Percentiles rank a stretch among this genome's conserved stretches.
These are phyloP conservation scores for Notolabrus celidotus DNA, from an alignment of 2,797 vertebrate genomes.

Conservation along the genomic window DNA sequence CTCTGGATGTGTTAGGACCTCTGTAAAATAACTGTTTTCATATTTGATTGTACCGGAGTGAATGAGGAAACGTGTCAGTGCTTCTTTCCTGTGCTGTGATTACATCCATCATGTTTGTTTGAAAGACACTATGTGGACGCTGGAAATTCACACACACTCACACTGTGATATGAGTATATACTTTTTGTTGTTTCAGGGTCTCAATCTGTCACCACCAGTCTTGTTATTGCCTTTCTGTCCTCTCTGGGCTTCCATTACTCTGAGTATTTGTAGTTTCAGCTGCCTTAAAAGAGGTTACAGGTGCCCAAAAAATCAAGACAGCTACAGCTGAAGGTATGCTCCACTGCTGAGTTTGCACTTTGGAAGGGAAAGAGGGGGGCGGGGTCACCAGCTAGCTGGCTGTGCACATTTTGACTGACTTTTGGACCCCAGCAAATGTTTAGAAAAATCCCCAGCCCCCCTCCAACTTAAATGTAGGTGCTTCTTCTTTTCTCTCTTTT, in stretches of 20 bases:
- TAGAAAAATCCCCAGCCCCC: constrained; percentile 52
- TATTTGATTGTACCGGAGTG: constrained; percentile 70
- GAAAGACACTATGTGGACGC: constrained; percentile 69
- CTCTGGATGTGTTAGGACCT: constrained; percentile 60
- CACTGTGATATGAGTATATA: constrained; percentile 79
- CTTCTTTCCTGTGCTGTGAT: constrained; percentile 63
- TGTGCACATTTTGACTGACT: constrained; percentile 76
- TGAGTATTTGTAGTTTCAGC: constrained; percentile 73
- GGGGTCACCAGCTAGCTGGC: constrained; percentile 46
- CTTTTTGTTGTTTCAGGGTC: constrained; percentile 66
- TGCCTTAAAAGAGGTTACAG: constrained; percentile 66
- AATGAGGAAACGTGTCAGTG: constrained; percentile 56
- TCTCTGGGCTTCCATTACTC: constrained; percentile 75
- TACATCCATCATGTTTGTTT: constrained; percentile 59
- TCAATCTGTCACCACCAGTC: constrained; percentile 57
- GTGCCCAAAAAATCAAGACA: constrained; percentile 56
- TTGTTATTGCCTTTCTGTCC: constrained; percentile 41
- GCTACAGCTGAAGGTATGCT: constrained; percentile 53
- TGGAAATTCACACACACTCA: constrained; percentile 66
- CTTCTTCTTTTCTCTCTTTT: constrained; percentile 51
- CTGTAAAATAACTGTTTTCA: constrained; percentile 43
- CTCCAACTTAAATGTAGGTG: constrained; percentile 57
- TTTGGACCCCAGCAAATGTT: constrained; percentile 77
- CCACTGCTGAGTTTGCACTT: constrained; percentile 65
- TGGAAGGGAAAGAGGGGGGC: constrained; percentile 19